Conservation (phyloP, 2,113 vertebrate genomes). For the Bucco capensis region DNA sequence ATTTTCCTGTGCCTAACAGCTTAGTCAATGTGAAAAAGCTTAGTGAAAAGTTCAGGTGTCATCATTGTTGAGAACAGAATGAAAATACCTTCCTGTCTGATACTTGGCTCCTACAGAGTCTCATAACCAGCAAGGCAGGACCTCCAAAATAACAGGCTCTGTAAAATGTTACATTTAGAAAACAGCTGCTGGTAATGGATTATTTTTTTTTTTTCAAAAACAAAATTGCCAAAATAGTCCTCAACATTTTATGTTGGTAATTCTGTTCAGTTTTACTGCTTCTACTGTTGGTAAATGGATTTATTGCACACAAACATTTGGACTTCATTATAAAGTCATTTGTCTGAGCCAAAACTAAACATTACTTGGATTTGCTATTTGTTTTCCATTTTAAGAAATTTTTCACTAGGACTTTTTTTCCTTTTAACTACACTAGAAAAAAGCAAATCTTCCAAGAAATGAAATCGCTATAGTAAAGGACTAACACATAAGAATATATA, state of each 20-base stretch:
- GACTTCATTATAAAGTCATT: slow-evolving; percentile 12
- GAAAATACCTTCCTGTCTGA: background rate
- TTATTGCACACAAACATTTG: slow-evolving; percentile 7
- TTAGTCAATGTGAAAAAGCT: background rate
- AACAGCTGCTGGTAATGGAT: background rate
- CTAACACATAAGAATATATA: background rate
- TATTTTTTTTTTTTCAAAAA: background rate
- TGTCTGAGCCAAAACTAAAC: background rate
- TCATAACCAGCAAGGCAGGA: background rate
- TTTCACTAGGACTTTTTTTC: background rate
- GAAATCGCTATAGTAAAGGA: background rate
- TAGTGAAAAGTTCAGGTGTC: background rate
- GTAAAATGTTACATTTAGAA: background rate
- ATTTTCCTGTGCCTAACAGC: background rate
- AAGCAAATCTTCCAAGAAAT: background rate
- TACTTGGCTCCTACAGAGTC: background rate
- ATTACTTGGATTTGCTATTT: background rate
- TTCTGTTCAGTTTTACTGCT: slow-evolving; percentile 23
- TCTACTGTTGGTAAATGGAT: background rate
- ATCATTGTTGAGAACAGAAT: background rate
- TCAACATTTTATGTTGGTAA: slow-evolving; percentile 17
- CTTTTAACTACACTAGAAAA: background rate
- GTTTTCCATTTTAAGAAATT: background rate
- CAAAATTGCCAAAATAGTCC: background rate
- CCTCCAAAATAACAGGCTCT: background rate